Evolutionary conservation across 2,797 vertebrate species (phyloP), one percentile per base, ranked within the genome.

Genomic region (Orientallactaga sibirica): DNA sequence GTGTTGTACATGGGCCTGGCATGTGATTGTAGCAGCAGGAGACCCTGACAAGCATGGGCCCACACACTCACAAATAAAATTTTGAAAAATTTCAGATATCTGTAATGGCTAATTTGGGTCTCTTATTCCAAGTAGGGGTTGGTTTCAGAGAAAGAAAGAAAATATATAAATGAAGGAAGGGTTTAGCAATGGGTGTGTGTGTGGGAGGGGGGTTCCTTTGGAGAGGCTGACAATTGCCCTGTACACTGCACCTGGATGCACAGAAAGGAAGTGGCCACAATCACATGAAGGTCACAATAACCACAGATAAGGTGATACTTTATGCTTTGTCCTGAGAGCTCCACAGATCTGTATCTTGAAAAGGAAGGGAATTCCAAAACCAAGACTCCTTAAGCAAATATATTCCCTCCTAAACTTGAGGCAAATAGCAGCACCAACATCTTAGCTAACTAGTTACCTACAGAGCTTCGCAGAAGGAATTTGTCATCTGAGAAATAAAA

Each of bases 281-380:
- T n/a, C 19, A 68, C 0, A 25, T 5, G 55, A 82, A 85, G 43
- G 52, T 29, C 37, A 6, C 1, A 4, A 18, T 6, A 24, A 33
- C 8, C 52, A 81, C 1, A 25, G 24, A 64, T 80, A 78, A 67
- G 43, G 64, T 76, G 84, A 27, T 12, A 5, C 9, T 67, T n/a
- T 73, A 20, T 14, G 55, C 41, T 84, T 43, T 85, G 61, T 52
- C 55, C 52, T 4, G 15, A 75, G 55, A 80, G 62, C 22, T 41
- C n/a, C 52, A 68, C 48, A 80, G 73, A 92, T 33, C 33, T 20
- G 84, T 37, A 58, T 55, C 55, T 80, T 78, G n/a, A 75, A 86
- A 87, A 93, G 58, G 73, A 84, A 86, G 41, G 77, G 6, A 15
- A 81, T 48, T 79, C 55, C 18, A 82, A 70, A 79, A 41, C 64